Percentiles rank a stretch among this genome's conserved stretches.
Conservation (phyloP, 2,113 vertebrate species). For the Anolis carolinensis region DNA sequence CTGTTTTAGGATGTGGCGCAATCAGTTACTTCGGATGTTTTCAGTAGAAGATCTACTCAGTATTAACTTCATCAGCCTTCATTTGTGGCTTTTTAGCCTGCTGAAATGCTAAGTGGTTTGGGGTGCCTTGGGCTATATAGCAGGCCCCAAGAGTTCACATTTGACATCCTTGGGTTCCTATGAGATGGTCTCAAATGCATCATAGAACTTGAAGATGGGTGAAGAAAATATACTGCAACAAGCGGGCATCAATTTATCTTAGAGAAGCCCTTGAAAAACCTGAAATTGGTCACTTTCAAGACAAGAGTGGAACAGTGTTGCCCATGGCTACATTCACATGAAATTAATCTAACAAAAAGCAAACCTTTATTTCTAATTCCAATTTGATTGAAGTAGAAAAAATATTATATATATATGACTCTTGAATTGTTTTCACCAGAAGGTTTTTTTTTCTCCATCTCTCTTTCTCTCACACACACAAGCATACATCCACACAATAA, state of each 20-base stretch:
- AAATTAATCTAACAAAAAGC: neutral
- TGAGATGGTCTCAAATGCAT: neutral
- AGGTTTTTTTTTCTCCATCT: neutral
- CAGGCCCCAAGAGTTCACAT: neutral
- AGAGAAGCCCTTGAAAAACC: no score
- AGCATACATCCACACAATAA: neutral
- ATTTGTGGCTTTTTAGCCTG: neutral
- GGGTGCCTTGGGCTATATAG: no score
- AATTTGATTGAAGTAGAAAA: neutral
- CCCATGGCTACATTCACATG: neutral
- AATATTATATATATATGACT: neutral
- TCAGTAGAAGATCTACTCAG: neutral
- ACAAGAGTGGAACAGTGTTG: neutral
- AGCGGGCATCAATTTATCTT: neutral
- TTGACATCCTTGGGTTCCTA: neutral
- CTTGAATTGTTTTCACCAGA: neutral
- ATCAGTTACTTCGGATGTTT: neutral
- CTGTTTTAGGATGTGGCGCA: neutral
- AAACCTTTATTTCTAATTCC: neutral
- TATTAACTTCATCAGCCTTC: neutral
- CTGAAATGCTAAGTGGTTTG: neutral
- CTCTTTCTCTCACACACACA: neutral
- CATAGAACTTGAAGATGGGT: neutral
- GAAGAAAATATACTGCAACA: neutral
- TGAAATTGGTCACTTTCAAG: neutral